Conservation (phyloP, 2,797 vertebrate species). For the Tangara arthus region DNA sequence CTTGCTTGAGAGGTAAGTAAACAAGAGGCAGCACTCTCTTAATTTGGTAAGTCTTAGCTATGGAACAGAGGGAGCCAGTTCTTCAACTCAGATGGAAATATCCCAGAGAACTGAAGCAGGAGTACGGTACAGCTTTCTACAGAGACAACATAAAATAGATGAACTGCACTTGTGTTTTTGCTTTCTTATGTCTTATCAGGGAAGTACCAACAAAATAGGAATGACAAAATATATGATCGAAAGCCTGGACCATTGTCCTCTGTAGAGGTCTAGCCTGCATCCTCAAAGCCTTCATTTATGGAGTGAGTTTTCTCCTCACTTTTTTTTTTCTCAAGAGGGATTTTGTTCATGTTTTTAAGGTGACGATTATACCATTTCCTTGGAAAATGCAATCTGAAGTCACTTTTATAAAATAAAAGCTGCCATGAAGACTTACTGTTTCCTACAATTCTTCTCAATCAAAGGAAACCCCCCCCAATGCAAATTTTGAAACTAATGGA, state of each 20-base stretch:
- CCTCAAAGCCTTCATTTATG: neutral
- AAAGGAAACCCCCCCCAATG: neutral
- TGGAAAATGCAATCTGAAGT: neutral
- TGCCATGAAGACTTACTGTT: neutral
- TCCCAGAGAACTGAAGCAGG: neutral
- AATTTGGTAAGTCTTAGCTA: neutral
- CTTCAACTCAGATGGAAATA: neutral
- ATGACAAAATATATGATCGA: neutral
- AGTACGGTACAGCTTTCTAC: neutral
- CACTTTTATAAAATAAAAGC: neutral
- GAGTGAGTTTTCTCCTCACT: rapidly evolving
- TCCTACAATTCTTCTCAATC: neutral
- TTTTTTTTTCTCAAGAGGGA: neutral
- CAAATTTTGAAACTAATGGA: neutral
- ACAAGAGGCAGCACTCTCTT: neutral
- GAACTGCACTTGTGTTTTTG: neutral
- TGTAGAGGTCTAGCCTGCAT: neutral
- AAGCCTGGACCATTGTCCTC: neutral
- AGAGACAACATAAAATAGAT: neutral
- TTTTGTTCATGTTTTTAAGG: neutral
- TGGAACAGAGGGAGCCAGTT: neutral
- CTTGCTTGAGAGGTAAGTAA: neutral
- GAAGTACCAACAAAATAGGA: neutral
- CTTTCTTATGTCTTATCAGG: neutral
- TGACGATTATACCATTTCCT: neutral